Percentiles rank a stretch among this genome's conserved stretches.
phyloP scores from a whole-genome alignment of 2,888 invertebrate genomes.

The Keiferia lycopersicella region DNA sequence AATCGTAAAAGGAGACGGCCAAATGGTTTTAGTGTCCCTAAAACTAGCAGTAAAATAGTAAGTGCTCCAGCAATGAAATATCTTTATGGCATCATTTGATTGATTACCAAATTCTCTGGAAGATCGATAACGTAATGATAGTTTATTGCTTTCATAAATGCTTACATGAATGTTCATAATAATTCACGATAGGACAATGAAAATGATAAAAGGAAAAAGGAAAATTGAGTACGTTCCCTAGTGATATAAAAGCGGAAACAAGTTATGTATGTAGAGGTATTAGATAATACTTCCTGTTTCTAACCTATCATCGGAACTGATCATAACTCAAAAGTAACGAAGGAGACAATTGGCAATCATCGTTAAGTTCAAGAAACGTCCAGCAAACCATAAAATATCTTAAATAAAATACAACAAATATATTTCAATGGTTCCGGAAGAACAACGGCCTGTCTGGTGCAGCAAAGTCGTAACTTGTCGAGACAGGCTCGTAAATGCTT shows the following conservation, averaged over 20 bases:
- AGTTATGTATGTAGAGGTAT: too few relatives aligned
- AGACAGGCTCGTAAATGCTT: conserved; percentile 46
- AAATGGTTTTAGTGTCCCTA: conserved; percentile 72
- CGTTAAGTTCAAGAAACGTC: not conserved
- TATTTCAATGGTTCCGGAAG: conserved; percentile 17
- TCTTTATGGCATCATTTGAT: conserved; percentile 70
- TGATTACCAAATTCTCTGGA: conserved; percentile 63
- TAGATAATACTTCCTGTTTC: too few relatives aligned
- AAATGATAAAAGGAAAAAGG: not conserved
- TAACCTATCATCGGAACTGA: not conserved
- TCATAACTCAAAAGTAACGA: not conserved
- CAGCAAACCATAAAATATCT: conserved; percentile 9
- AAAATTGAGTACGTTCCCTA: not conserved
- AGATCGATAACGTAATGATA: conserved; percentile 36
- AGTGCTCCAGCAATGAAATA: conserved; percentile 66
- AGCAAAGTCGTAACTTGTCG: conserved; percentile 56
- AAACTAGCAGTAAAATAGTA: conserved; percentile 71
- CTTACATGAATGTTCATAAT: not conserved
- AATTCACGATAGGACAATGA: not conserved
- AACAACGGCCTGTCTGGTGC: conserved; percentile 41
- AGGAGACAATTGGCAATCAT: not conserved
- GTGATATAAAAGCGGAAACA: not conserved
- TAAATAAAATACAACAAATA: conserved; percentile 11
- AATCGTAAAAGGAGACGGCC: conserved; percentile 71
- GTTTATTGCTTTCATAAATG: conserved; percentile 16